These are phyloP conservation scores for Urocynchramus pylzowi DNA, from an alignment of 2,113 vertebrate genomes.

Conservation along the genomic window DNA sequence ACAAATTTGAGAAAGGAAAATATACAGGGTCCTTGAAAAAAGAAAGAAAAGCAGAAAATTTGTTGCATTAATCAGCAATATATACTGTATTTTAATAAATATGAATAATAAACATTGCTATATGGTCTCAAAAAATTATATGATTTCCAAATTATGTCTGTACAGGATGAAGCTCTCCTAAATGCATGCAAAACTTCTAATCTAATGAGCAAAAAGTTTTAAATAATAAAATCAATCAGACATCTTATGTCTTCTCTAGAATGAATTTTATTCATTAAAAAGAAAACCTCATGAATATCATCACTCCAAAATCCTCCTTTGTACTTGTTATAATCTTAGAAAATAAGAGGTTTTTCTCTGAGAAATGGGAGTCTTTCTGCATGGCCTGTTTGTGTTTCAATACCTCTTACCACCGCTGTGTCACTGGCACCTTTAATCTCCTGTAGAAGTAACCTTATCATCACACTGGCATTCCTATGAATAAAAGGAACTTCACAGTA, in stretches of 20 bases:
- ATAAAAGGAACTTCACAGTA: conserved; percentile 21
- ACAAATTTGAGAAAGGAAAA: neutral
- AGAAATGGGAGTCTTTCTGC: neutral
- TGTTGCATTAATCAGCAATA: neutral
- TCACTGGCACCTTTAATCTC: neutral
- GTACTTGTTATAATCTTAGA: neutral
- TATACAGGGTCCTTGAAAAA: neutral
- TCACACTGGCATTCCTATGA: neutral
- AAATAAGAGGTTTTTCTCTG: neutral
- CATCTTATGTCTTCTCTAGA: neutral
- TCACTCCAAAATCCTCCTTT: neutral
- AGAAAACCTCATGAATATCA: neutral
- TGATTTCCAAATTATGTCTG: neutral
- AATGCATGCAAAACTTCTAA: neutral
- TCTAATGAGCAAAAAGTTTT: neutral
- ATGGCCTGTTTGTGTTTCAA: neutral
- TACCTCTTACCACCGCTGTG: neutral
- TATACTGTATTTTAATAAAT: neutral
- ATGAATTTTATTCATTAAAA: neutral
- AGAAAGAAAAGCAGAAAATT: neutral
- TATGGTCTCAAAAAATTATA: neutral
- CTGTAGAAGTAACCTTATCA: neutral
- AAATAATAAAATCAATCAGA: neutral
- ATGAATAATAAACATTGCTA: neutral
- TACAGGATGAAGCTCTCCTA: neutral